Base-by-base conservation (phyloP, 1,140 invertebrate genomes). In the Colletes latitarsis region DNA sequence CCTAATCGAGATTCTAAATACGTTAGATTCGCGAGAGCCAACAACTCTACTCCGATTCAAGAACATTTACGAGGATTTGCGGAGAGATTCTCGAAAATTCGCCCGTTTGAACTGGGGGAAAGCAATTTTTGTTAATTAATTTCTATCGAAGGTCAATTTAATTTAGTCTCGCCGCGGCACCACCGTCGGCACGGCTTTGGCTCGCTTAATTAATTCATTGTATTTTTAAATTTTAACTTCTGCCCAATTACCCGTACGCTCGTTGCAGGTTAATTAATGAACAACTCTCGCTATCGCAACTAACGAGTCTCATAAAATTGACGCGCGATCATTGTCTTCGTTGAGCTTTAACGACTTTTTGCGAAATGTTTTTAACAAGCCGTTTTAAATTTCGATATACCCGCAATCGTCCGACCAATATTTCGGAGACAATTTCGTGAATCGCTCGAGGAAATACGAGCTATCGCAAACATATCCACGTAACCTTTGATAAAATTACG, bases 111-210 rank as follows among this genome's bases (percentile, higher is more conserved):
- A 46, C 21, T 17, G 52, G 4, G 52, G 3, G 4, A 21, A 1
- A n/a, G 3, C n/a, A 19, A 21, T 70, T 77, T 77, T 77, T 60
- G 43, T 70, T 39, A n/a, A 70, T 77, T 41, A 52, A 60, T 70
- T 43, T 21, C 15, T 9, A 6, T 12, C 17, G 12, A 17, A 0
- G 64, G 30, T 30, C 3, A 49, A 1, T 71, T 17, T 14, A 3
- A 53, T 62, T 77, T 71, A 53, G 62, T 53, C n/a, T 6, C 1
- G 6, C 1, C 3, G 21, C 52, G 3, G 3, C 6, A 1, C 4
- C 14, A 71, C 49, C 30, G 30, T 2, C 30, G 43, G 21, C 52
- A 41, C 17, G 8, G 15, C 9, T 17, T 9, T 15, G 4, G 6
- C 9, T 12, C 19, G 55, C 52, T 53, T 49, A 77, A 77, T 77